Evolutionary conservation across 2,888 invertebrate genomes (phyloP), one percentile per base, ranked within the genome.

Genomic region (Willowsia nigromaculata): DNA sequence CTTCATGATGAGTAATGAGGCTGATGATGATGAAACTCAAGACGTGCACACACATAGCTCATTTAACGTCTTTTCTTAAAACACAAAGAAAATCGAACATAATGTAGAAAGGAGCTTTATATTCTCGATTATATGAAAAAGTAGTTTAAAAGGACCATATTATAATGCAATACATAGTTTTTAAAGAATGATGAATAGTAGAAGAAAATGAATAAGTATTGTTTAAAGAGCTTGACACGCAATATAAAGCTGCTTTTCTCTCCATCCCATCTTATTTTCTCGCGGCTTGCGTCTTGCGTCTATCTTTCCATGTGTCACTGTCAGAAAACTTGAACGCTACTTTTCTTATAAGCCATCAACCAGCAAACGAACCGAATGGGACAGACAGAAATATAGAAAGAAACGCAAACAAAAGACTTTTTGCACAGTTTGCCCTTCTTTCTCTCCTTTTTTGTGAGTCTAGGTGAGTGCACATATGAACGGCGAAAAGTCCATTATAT

Each of bases 151-250:
- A n/a, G n/a, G n/a, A n/a, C 30, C 5, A 40, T 37, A 68, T 40
- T 40, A 22, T 65, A 33, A 65, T n/a, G n/a, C n/a, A 65, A n/a
- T 33, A 33, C 15, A 59, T 6, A 25, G 25, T 59, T 25, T 33
- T 22, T 9, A n/a, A n/a, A 15, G 33, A 65, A n/a, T 30, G 40
- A 68, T 68, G 7, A 68, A 68, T 68, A 68, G 18, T n/a, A 22
- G 40, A 68, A 22, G 15, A 2, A 68, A 68, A 40, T 68, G 22
- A 68, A 68, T 68, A 68, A 37, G 68, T 68, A 68, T 68, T 68
- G 18, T 68, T 68, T 68, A 68, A 68, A 68, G 40, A 68, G 68
- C 68, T 68, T 68, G 68, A 40, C 68, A 68, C 37, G 40, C 68
- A 68, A 40, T 40, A 18, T 68, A 40, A 68, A 22, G 40, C 68